Conservation (phyloP, 2,888 invertebrate genomes). For the Thymelicus sylvestris region DNA sequence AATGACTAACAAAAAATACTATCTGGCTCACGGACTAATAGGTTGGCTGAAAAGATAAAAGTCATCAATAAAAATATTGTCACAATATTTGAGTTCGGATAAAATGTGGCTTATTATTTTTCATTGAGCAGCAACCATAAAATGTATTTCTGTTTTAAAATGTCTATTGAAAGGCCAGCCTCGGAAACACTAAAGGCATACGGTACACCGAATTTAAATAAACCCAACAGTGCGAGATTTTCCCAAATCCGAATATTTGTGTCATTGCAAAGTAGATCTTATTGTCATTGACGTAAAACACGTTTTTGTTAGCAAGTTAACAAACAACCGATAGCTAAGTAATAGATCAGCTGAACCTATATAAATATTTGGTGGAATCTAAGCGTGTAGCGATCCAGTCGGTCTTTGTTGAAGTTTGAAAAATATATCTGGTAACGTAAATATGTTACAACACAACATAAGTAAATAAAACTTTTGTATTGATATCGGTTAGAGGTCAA, state of each 20-base stretch:
- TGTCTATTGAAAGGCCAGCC: slow-evolving; percentile 29
- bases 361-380: slow-evolving; percentile 31
- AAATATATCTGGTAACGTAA: slow-evolving; percentile 6
- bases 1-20: too few species aligned
- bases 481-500: background rate
- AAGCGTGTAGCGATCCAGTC: slow-evolving; percentile 13
- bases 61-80: background rate
- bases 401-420: slow-evolving; percentile 18
- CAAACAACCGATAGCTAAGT: slow-evolving; percentile 30
- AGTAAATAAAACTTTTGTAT: background rate
- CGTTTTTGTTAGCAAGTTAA: background rate
- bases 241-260: slow-evolving; percentile 23
- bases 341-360: slow-evolving; percentile 31
- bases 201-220: slow-evolving; percentile 38
- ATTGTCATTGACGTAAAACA: background rate
- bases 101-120: slow-evolving; percentile 8
- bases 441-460: background rate
- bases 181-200: slow-evolving; percentile 35
- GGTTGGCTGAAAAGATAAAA: background rate
- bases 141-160: slow-evolving; percentile 32
- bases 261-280: slow-evolving; percentile 27
- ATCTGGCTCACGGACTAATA: too few species aligned
- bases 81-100: slow-evolving; percentile 9
- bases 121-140: slow-evolving; percentile 23
- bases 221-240: slow-evolving; percentile 33